Evolutionary conservation across 2,113 vertebrate species (phyloP).

Genomic region (Platycercus adscitus): DNA sequence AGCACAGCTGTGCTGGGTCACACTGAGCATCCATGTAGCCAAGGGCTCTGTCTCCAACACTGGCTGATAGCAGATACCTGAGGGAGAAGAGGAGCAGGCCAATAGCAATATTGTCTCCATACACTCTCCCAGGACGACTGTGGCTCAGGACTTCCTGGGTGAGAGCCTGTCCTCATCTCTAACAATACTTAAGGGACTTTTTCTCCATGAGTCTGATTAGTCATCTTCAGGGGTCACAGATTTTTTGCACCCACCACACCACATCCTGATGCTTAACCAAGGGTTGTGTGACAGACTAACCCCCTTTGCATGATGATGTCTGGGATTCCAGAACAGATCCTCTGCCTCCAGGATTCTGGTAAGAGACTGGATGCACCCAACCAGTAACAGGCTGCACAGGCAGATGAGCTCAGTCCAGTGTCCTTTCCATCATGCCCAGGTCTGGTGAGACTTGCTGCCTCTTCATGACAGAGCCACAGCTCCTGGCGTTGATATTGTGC

Average conservation of each 20-base stretch:
- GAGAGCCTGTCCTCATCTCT: not conserved
- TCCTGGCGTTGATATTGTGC: not conserved
- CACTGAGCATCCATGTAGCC: not conserved
- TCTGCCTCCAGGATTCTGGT: not conserved
- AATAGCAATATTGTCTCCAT: not conserved
- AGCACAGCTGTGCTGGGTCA: constrained; percentile 12
- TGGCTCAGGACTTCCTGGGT: not conserved
- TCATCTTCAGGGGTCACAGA: not conserved
- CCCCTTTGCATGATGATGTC: not conserved
- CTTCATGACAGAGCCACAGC: not conserved
- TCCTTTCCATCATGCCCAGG: not conserved
- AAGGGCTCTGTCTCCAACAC: not conserved
- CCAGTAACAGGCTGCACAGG: not conserved
- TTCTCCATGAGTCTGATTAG: not conserved
- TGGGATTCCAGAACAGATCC: not conserved
- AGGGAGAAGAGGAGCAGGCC: not conserved
- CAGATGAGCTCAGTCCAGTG: not conserved
- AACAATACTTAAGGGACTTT: not conserved
- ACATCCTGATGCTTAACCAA: not conserved
- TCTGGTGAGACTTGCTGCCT: not conserved
- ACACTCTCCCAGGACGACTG: not conserved
- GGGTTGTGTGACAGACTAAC: not conserved
- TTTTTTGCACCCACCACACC: not conserved
- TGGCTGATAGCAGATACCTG: not conserved
- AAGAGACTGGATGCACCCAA: not conserved